These are phyloP conservation scores for Pasiphila rectangulata DNA, from an alignment of 2,888 invertebrate genomes.

Conservation along the genomic window DNA sequence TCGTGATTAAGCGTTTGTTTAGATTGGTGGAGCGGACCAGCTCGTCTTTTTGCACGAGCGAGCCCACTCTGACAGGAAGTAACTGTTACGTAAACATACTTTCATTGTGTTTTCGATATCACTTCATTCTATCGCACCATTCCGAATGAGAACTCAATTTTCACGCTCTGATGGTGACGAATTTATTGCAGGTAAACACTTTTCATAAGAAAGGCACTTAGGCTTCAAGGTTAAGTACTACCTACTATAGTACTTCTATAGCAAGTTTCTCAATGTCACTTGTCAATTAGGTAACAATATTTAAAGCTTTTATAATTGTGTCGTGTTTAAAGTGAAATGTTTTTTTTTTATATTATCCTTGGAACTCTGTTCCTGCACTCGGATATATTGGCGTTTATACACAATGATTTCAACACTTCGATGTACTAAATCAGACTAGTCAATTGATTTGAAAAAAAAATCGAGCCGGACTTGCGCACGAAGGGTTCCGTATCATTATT, in stretches of 20 bases:
- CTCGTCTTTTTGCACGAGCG: conserved; percentile 44
- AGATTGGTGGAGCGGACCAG: conserved; percentile 20
- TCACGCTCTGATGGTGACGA: conserved; percentile 42
- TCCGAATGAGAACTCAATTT: conserved; percentile 42
- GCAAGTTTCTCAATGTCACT: not conserved
- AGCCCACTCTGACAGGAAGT: conserved; percentile 38
- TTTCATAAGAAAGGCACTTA: not conserved
- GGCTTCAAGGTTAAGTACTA: not conserved
- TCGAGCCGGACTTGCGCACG: too few species aligned
- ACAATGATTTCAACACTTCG: too few species aligned
- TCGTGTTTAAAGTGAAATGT: too few species aligned
- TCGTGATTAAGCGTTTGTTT: conserved; percentile 27
- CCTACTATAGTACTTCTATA: not conserved
- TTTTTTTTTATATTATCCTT: too few species aligned
- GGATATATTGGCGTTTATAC: too few species aligned
- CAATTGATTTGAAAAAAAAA: too few species aligned
- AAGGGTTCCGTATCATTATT: too few species aligned
- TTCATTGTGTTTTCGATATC: conserved; percentile 64
- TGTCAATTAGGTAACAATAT: too few species aligned
- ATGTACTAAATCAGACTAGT: too few species aligned
- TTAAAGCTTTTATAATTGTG: too few species aligned
- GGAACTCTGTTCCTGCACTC: too few species aligned
- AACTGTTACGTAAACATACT: conserved; percentile 55
- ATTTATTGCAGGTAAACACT: conserved; percentile 14
- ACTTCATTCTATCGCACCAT: conserved; percentile 38